Conservation (phyloP, 2,113 vertebrate genomes). For the Monopterus albus region DNA sequence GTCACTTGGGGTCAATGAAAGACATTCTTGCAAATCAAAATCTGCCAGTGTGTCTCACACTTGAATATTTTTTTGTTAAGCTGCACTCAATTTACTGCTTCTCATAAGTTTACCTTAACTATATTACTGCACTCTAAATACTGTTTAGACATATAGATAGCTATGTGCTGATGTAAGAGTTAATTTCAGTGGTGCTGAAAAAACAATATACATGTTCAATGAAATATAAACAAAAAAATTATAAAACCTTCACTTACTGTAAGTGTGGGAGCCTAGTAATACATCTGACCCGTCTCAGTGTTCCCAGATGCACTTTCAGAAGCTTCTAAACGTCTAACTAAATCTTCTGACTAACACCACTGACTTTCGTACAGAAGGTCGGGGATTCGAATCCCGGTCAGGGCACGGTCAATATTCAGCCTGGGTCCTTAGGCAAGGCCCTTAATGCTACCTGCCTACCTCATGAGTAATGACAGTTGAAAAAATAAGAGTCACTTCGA, state of each 20-base stretch:
- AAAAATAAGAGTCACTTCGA: no score
- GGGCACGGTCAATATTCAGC: no score
- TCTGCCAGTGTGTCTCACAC: conserved; percentile 48
- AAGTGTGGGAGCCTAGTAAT: neutral
- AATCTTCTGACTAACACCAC: no score
- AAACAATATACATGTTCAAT: neutral
- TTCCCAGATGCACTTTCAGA: neutral
- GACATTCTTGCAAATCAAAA: conserved; percentile 34
- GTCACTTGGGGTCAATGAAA: conserved; percentile 62
- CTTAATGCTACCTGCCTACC: no score
- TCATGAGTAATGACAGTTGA: no score
- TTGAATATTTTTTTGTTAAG: neutral
- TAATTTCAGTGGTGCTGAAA: neutral
- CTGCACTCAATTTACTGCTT: neutral
- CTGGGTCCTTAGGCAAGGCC: no score
- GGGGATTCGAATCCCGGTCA: no score
- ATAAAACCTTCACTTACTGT: no score
- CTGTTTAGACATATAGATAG: no score
- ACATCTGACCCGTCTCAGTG: neutral
- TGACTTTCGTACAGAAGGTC: no score
- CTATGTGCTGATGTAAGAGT: neutral
- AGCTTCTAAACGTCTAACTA: no score
- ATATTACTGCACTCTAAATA: no score
- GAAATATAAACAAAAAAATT: neutral
- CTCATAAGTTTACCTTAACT: neutral